A percentile compares a stretch with the other conserved stretches of the same genome.
Conservation (phyloP, 2,797 vertebrate species). For the Sphenodon punctatus region DNA sequence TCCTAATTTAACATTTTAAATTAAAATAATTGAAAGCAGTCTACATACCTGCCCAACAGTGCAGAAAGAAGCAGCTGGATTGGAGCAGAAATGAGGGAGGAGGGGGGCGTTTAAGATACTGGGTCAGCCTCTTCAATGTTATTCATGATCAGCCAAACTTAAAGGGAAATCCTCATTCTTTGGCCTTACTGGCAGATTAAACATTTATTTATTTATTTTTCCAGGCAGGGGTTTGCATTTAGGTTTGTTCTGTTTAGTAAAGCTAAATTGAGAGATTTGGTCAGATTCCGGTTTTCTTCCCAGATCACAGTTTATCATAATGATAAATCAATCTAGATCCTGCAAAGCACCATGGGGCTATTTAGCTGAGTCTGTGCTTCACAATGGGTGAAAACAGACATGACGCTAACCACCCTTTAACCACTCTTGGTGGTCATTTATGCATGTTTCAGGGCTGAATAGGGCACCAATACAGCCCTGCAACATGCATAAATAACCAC, state of each 20-base stretch:
- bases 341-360: neutral
- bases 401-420: too few species aligned
- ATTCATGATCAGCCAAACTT: neutral
- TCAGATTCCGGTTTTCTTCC: neutral
- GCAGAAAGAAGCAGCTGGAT: rapidly evolving
- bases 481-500: too few species aligned
- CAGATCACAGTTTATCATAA: neutral
- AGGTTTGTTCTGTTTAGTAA: neutral
- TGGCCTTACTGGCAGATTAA: neutral
- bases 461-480: too few species aligned
- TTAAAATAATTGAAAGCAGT: neutral
- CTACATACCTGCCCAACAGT: neutral
- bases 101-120: too few species aligned
- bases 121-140: neutral
- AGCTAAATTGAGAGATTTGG: neutral
- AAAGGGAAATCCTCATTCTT: neutral
- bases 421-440: too few species aligned
- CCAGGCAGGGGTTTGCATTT: too few species aligned
- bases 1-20: too few species aligned
- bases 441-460: too few species aligned
- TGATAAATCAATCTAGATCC: slow-evolving; percentile 8
- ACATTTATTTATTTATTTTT: neutral
- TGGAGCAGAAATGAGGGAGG: neutral
- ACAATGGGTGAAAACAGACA: too few species aligned
- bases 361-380: neutral